Base-by-base conservation (phyloP, 2,888 invertebrate species). In the Molorchus minor region DNA sequence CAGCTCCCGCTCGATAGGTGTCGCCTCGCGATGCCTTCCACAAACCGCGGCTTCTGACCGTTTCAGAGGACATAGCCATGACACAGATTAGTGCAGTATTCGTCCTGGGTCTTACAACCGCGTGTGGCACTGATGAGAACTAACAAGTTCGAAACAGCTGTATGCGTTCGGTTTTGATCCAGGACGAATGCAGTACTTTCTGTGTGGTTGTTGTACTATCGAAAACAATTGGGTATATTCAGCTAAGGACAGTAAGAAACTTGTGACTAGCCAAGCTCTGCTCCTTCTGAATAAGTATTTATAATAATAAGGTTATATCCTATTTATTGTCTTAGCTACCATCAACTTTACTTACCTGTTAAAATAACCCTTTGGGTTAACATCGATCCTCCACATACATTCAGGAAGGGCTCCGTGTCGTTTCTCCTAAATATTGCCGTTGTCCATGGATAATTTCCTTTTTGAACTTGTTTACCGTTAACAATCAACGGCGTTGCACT, bases 391-490 rank as follows among this genome's bases (percentile, higher is more conserved):
- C 77, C 78, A 60, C 78, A 79, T 21, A 70, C 64, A 17, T 71
- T 67, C 2, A 25, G 16, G 15, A 54, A 56, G 2, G 35, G 38
- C 35, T 51, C 47, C 1, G 49, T 56, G 0, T 12, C 17, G 3
- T 56, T 20, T 35, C 58, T 44, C 19, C n/a, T 46, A 56, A 74
- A 79, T 43, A 79, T 29, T 2, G 75, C 78, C 4, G 72, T 67
- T 12, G 75, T 72, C 79, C 79, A 79, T 13, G 79, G 79, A 57
- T 76, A 79, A 36, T 73, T 64, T 3, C 77, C 78, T 58, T 61
- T 66, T 41, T 65, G 66, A 0, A 75, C 75, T 12, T 16, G 52
- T 21, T 51, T 21, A 2, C 77, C 77, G 20, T 69, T 68, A 12
- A 79, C 71, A 7, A 77, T 65, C 19, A 79, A 56, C n/a, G 71